Evolutionary conservation across 2,797 vertebrate species (phyloP), one percentile per base, ranked within the genome.

Genomic region (Cossypha dichroa): DNA sequence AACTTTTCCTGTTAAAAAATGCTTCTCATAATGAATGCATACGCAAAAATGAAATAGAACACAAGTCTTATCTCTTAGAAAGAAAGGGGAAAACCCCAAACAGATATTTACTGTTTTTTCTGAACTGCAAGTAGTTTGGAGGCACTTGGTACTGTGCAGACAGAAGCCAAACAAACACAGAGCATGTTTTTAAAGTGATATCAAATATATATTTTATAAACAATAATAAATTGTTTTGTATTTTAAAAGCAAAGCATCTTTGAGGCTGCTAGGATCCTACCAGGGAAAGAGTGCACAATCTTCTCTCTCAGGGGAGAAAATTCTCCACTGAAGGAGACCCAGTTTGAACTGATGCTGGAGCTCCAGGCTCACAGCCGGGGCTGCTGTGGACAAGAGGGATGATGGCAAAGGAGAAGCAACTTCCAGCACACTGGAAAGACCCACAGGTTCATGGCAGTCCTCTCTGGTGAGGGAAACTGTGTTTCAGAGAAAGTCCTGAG

Each of bases 401-500:
- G 9, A 81, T 3, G 52, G 38, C 33, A 80, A 93, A 76, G 51
- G 1, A 1, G 51, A 81, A 34, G 36, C 0, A 5, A 46, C 22
- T 60, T 64, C 69, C 76, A 88, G 22, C 36, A 8, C 2, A 5
- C 70, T 26, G n/a, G 46, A 22, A 81, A 74, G 70, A 49, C 29
- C n/a, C 79, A 13, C 25, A n/a, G 43, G 13, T 14, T 36, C 56
- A 8, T 3, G 52, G 36, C 52, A 78, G 49, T 21, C 9, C 34
- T 28, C n/a, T 36, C 70, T 4, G 3, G n/a, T 0, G 2, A 17
- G n/a, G 43, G 21, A 77, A 78, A 63, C 21, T 0, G 1, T 2
- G 0, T 26, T 52, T 34, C 34, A 51, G 64, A 66, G 73, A 69
- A 77, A 51, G 7, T 70, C 34, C 56, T 1, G 6, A 58, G 74